Evolutionary conservation across 2,888 invertebrate genomes (phyloP), one percentile per base, ranked within the genome.

Genomic region (Odontocerum albicorne): DNA sequence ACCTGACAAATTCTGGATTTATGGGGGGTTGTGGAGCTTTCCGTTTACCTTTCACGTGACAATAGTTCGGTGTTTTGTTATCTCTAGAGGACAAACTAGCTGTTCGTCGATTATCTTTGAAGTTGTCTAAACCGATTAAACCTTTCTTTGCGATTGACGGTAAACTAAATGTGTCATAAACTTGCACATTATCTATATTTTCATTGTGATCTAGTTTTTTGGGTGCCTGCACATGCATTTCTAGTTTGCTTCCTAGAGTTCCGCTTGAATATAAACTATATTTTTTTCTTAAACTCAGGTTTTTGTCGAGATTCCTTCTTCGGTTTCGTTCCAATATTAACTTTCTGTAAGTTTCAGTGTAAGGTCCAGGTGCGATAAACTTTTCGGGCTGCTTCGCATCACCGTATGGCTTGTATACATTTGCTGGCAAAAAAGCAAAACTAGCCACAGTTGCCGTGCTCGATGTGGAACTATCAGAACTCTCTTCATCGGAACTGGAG

Each of bases 1-100:
- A 63, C 52, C 71, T 64, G 2, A 69, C 70, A 19, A 66, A 67
- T 16, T 57, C 59, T 22, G 32, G 8, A 3, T 62, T 62, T n/a
- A 65, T 67, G 0, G 88, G 89, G 3, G 89, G 89, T 61, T 78
- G 80, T 0, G 89, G 89, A 0, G 89, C 89, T 65, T 81, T 83
- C 44, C 89, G 72, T 68, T 90, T 90, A 17, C 89, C 89, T 62
- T 87, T 87, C 0, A 89, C 88, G 72, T 89, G 86, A 17, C 75
- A 68, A 63, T 75, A 77, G 2, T 75, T 72, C 3, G 81, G 81
- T 7, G 83, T 77, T 61, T 80, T 80, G 40, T 80, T 78, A 57
- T 79, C 80, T 62, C 79, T 78, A 17, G 81, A 77, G 12, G 77
- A 76, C 70, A 85, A 85, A 65, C 84, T 86, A n/a, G 79, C 76